phyloP scores from a whole-genome alignment of 1,140 invertebrate genomes.

The Apis florea region DNA sequence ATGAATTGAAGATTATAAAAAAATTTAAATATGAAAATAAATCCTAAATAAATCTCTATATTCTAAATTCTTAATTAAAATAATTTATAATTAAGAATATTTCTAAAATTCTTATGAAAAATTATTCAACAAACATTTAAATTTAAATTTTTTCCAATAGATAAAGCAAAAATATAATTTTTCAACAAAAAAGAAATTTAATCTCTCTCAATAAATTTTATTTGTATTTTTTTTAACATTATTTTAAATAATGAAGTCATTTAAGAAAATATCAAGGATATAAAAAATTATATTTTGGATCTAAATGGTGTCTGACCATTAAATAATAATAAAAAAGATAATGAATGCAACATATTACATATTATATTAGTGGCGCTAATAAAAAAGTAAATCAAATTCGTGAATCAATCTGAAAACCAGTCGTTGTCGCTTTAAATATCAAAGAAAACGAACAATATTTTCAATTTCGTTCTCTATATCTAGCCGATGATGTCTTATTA shows the following conservation, averaged over 20 bases:
- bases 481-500: constrained; percentile 46
- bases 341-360: background rate
- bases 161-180: background rate
- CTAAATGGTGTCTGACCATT: background rate
- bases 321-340: background rate
- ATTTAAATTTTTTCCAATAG: background rate
- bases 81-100: background rate
- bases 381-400: constrained; percentile 4
- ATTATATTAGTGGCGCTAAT: constrained; percentile 16
- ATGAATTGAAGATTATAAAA: background rate
- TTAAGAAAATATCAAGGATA: background rate
- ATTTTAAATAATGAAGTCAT: background rate
- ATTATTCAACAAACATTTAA: background rate
- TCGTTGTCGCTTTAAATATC: background rate
- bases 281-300: background rate
- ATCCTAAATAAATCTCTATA: background rate
- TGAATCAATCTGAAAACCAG: constrained; percentile 11
- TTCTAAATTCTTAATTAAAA: no score
- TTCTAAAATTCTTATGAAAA: background rate
- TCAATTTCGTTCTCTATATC: constrained; percentile 45
- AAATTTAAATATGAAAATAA: background rate
- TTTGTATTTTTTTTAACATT: no score
- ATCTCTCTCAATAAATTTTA: background rate
- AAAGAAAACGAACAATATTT: constrained; percentile 10
- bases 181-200: background rate